phyloP scores from a whole-genome alignment of 2,888 invertebrate species.

The Rotaria macrura region DNA sequence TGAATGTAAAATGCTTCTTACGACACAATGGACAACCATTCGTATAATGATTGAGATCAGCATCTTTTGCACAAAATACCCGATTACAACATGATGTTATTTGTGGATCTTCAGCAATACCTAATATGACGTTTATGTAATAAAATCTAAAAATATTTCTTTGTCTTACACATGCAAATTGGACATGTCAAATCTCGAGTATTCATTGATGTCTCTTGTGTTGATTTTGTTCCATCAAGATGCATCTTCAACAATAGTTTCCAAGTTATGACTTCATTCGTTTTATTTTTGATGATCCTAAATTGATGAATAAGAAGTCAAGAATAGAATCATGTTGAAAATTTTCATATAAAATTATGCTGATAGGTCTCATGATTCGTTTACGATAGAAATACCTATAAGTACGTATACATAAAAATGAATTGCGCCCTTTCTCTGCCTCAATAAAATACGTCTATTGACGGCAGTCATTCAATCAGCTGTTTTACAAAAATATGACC shows the following conservation, averaged over 20 bases:
- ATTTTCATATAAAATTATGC: background rate
- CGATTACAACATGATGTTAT: background rate
- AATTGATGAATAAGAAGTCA: too few species aligned
- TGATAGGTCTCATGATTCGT: background rate
- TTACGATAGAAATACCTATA: background rate
- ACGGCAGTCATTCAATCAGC: background rate
- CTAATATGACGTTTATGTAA: background rate
- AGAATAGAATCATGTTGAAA: background rate
- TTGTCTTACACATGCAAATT: background rate
- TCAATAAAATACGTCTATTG: background rate
- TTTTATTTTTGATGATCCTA: too few species aligned
- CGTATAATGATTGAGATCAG: background rate
- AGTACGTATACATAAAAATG: background rate
- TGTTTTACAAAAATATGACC: background rate
- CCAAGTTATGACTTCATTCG: too few species aligned
- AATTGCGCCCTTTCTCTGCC: background rate
- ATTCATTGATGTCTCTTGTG: background rate
- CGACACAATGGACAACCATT: background rate
- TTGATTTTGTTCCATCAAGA: background rate
- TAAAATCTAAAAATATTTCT: background rate
- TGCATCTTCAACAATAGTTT: background rate
- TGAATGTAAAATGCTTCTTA: background rate
- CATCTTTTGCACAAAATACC: background rate
- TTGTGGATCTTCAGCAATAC: background rate
- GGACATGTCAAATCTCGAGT: background rate